Evolutionary conservation across 2,113 vertebrate genomes (phyloP).

Genomic region (Cranoglanis bouderius): DNA sequence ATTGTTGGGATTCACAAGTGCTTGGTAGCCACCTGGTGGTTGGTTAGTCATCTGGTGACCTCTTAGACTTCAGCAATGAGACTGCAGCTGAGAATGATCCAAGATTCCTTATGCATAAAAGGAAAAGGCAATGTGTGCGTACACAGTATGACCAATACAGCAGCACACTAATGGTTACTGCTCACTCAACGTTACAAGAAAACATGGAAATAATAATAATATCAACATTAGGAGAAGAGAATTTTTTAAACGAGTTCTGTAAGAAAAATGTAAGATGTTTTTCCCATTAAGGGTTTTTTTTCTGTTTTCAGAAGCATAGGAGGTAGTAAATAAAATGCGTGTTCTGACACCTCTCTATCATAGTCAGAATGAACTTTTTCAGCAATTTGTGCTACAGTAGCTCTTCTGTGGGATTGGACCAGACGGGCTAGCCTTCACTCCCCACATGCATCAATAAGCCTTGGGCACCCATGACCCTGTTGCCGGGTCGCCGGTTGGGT

Average conservation of each 20-base stretch:
- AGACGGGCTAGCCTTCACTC: too few species aligned
- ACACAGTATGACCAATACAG: slow-evolving; percentile 20
- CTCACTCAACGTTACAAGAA: not conserved
- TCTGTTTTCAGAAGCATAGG: not conserved
- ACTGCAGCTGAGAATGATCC: slow-evolving; percentile 50
- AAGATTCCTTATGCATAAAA: slow-evolving; percentile 56
- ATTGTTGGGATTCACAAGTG: not conserved
- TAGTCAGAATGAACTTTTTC: too few species aligned
- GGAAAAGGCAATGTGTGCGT: slow-evolving; percentile 49
- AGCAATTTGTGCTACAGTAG: too few species aligned
- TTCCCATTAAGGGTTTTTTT: not conserved
- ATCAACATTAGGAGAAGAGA: too few species aligned
- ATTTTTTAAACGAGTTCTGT: not conserved
- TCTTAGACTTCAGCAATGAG: slow-evolving; percentile 32
- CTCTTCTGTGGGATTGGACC: too few species aligned
- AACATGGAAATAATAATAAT: slow-evolving; percentile 1
- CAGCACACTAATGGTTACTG: not conserved
- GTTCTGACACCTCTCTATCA: too few species aligned
- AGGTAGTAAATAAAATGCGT: too few species aligned
- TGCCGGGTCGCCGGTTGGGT: too few species aligned
- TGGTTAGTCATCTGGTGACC: slow-evolving; percentile 32
- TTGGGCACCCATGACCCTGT: too few species aligned
- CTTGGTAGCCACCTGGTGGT: slow-evolving; percentile 15
- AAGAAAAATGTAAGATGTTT: not conserved
- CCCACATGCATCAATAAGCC: too few species aligned